Percentiles rank a stretch among this genome's conserved stretches.
These are phyloP conservation scores for Glareola pratincola DNA, from an alignment of 2,113 vertebrate genomes.

Conservation along the genomic window DNA sequence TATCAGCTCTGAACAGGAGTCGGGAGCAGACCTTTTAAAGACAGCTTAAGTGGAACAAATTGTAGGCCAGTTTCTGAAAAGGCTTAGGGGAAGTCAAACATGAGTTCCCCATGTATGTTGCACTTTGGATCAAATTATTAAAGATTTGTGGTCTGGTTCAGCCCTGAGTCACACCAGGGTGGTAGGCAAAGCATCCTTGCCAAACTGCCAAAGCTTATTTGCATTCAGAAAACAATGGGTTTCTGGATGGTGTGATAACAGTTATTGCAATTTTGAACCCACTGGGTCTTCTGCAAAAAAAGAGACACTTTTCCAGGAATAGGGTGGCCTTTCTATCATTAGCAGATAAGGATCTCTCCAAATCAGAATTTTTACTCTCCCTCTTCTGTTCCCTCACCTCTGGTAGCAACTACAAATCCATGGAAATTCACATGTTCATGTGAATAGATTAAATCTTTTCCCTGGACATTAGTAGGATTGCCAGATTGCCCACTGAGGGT, in stretches of 20 bases:
- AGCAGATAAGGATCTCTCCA: not conserved
- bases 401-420: not conserved
- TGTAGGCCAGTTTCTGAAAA: not conserved
- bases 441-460: not conserved
- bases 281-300: not conserved
- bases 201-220: not conserved
- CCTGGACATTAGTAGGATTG: not conserved
- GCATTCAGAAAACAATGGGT: not conserved
- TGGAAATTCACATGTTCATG: not conserved
- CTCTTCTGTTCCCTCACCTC: not conserved
- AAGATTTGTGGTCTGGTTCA: not conserved
- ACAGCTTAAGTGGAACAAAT: not conserved
- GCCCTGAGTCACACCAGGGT: not conserved
- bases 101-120: not conserved
- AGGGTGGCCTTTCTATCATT: not conserved
- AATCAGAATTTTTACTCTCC: not conserved
- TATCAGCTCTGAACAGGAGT: rapidly evolving
- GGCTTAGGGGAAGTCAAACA: not conserved
- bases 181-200: not conserved
- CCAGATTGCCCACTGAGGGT: not conserved
- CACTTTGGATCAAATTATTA: not conserved
- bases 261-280: rapidly evolving
- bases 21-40: not conserved
- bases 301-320: not conserved
- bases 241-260: not conserved